These are phyloP conservation scores for Tineola bisselliella DNA, from an alignment of 2,888 invertebrate species.

Conservation along the genomic window DNA sequence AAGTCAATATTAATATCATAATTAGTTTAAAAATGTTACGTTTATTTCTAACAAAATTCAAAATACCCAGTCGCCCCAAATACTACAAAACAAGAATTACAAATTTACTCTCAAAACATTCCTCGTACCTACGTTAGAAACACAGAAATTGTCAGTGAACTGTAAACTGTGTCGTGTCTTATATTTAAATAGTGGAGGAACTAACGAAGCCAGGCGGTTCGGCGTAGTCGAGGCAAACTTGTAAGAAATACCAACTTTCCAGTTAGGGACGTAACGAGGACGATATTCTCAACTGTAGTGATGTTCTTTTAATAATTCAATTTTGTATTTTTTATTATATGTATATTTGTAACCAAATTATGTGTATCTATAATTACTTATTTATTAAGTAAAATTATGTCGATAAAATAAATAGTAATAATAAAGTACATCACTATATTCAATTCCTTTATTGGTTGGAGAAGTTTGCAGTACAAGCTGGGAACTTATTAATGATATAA, in stretches of 20 bases:
- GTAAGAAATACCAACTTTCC: conserved; percentile 42
- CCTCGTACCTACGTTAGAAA: neutral
- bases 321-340: no score
- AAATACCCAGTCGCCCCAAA: neutral
- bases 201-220: conserved; percentile 45
- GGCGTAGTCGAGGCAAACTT: conserved; percentile 21
- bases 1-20: no score
- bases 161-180: conserved; percentile 49
- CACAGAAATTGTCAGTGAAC: conserved; percentile 22
- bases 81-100: neutral
- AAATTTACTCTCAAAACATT: conserved; percentile 8
- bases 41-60: no score
- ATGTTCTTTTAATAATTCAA: no score
- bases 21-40: no score
- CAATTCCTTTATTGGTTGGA: conserved; percentile 16
- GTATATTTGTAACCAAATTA: no score
- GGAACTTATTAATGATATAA: conserved; percentile 19
- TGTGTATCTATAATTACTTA: no score
- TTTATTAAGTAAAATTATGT: neutral
- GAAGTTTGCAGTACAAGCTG: conserved; percentile 15
- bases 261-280: conserved; percentile 14
- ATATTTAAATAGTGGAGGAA: conserved; percentile 64
- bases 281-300: neutral
- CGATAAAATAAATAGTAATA: neutral
- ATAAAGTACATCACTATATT: conserved; percentile 13